phyloP scores from a whole-genome alignment of 2,797 vertebrate species.

The Melanogrammus aeglefinus region DNA sequence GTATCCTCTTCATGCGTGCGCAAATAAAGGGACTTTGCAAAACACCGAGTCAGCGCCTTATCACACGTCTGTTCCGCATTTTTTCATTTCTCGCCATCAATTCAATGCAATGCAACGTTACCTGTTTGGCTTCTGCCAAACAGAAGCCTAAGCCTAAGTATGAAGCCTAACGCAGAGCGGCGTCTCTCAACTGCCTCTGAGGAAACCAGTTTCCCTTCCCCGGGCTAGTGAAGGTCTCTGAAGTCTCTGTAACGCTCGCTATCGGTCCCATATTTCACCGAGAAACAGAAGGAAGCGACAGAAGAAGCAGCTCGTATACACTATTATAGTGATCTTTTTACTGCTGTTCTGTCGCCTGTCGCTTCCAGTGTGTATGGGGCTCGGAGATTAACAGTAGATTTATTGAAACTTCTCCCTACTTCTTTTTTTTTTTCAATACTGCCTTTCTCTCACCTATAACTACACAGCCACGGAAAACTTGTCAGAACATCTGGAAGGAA shows the following conservation, averaged over 20 bases:
- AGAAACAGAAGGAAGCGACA: neutral
- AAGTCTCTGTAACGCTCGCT: constrained; percentile 53
- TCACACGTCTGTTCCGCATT: constrained; percentile 42
- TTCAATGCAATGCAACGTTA: constrained; percentile 37
- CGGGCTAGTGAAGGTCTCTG: constrained; percentile 49
- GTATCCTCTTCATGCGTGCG: neutral
- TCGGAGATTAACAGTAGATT: constrained; percentile 46
- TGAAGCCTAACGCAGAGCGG: constrained; percentile 50
- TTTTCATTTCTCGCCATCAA: constrained; percentile 1
- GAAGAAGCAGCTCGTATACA: too few species aligned
- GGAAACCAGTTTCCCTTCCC: constrained; percentile 64
- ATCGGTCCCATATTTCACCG: constrained; percentile 44
- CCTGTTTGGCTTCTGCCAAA: constrained; percentile 51
- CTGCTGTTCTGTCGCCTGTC: constrained; percentile 15
- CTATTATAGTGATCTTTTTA: neutral
- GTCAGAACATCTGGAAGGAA: constrained; percentile 74
- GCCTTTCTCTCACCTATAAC: constrained; percentile 19
- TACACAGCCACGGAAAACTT: constrained; percentile 59
- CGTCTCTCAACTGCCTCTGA: constrained; percentile 38
- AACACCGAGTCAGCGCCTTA: constrained; percentile 56
- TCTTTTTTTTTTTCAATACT: constrained; percentile 20
- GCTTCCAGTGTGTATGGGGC: constrained; percentile 18
- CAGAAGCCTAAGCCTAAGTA: constrained; percentile 16
- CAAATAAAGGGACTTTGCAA: constrained; percentile 45
- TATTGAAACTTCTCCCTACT: constrained; percentile 26